Conservation (phyloP, 2,888 invertebrate species). For the Gerris lacustris region DNA sequence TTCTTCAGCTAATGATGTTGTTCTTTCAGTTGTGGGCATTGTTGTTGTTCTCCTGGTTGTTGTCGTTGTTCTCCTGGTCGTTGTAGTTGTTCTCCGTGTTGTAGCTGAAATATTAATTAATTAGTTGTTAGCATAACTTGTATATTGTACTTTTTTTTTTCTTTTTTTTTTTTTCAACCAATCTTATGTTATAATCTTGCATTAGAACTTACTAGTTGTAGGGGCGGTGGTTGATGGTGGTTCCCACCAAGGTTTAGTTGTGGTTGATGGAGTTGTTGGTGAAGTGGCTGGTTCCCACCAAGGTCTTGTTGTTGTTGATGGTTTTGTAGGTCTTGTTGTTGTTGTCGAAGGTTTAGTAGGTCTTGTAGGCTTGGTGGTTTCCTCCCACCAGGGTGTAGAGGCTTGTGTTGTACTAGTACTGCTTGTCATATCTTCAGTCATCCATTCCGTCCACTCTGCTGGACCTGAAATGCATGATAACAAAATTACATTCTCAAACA, state of each 20-base stretch:
- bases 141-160: background rate
- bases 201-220: conserved; percentile 18
- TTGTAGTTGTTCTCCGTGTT: conserved; percentile 19
- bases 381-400: conserved; percentile 33
- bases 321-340: conserved; percentile 23
- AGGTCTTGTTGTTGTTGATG: conserved; percentile 21
- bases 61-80: conserved; percentile 16
- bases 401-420: background rate
- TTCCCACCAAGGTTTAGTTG: conserved; percentile 24
- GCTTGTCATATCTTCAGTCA: background rate
- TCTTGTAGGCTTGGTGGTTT: conserved; percentile 31
- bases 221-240: conserved; percentile 29
- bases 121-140: background rate
- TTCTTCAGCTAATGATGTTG: background rate
- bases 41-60: conserved; percentile 31
- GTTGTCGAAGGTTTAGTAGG: conserved; percentile 18
- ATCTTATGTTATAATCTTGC: too few species aligned
- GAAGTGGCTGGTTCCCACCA: conserved; percentile 23
- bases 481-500: too few species aligned
- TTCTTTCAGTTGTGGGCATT: conserved; percentile 33
- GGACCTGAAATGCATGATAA: background rate
- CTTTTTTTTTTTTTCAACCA: background rate
- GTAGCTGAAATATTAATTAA: conserved; percentile 18
- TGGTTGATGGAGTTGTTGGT: conserved; percentile 25
- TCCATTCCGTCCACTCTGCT: background rate